Base-by-base conservation (phyloP, 30 jellyfish, hydroid and myxozoan genomes). In the Catostylus mosaicus region DNA sequence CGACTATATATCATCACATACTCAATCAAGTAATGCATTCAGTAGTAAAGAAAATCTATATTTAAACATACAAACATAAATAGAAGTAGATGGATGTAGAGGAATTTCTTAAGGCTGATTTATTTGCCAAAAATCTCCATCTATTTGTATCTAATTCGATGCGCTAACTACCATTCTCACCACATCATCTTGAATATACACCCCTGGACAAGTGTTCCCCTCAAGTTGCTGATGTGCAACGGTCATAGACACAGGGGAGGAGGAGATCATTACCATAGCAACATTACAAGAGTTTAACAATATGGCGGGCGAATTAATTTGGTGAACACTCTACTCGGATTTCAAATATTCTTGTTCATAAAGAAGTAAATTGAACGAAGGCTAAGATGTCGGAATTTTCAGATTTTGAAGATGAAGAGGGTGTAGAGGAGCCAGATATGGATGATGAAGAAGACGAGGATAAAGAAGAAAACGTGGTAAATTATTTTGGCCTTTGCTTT, bases 391-490 rank as follows among this genome's bases (percentile, higher is more conserved):
- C 98, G 4, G 98, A 91, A 3, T 85, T 78, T 57, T 85, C 93
- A 32, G 98, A 91, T 77, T 84, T 69, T 37, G 98, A 91, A 32
- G 98, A 91, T 73, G 98, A 84, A 56, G 98, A 84, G 54, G 96
- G 91, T 20, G 88, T 78, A 16, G 98, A 91, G 14, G 98, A 91
- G 77, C 98, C 94, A 50, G 91, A 73, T 22, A 27, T 84, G 11
- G 94, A 84, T 37, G 92, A 81, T 31, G 90, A 66, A 16, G 88
- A 85, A 12, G 87, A 65, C n/a, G 94, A 59, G 0, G 96, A 71
- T n/a, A 84, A 77, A 9, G 94, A 80, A 66, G 98, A 91, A 2
- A 87, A 73, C 16, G 94, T 56, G 35, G 96, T 67, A 34, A 82
- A 50, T 24, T 20, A 19, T 61, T 61, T 20, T 29, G 84, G 47